Conservation (phyloP, 1,140 invertebrate genomes). For the Homarus americanus region DNA sequence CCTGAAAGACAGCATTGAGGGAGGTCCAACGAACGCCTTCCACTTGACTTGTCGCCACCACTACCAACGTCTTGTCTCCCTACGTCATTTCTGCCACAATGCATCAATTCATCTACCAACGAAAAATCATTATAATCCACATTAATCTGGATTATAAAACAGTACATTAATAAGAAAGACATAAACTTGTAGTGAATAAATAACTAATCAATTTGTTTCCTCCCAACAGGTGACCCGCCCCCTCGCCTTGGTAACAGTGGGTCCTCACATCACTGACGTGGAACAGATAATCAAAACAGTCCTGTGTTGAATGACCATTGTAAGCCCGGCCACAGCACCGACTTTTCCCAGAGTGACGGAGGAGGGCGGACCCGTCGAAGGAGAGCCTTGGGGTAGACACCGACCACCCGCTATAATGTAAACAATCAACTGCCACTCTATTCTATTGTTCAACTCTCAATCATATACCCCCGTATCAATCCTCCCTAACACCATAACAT, state of each 20-base stretch:
- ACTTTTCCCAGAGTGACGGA: conserved; percentile 47
- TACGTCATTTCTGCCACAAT: too few relatives aligned
- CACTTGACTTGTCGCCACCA: conserved; percentile 56
- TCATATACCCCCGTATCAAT: too few relatives aligned
- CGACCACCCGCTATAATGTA: conserved; percentile 10
- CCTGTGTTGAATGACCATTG: conserved; percentile 60
- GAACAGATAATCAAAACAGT: conserved; percentile 68
- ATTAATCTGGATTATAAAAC: too few relatives aligned
- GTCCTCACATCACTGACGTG: conserved; percentile 50
- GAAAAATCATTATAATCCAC: too few relatives aligned
- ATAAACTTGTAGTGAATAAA: too few relatives aligned
- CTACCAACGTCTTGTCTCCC: background rate
- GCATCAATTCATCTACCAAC: too few relatives aligned
- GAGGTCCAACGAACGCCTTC: conserved; percentile 62
- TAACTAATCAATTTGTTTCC: too few relatives aligned
- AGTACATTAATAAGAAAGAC: too few relatives aligned
- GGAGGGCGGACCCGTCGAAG: conserved; percentile 10
- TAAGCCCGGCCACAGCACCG: conserved; percentile 5
- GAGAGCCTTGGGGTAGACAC: background rate
- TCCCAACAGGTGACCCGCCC: too few relatives aligned
- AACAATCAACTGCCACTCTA: conserved; percentile 27
- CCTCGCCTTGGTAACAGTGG: conserved; percentile 26
- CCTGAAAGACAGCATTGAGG: conserved; percentile 34
- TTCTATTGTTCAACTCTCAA: background rate
- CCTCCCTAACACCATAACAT: too few relatives aligned